Evolutionary conservation across 2,888 invertebrate genomes (phyloP).

Genomic region (Tenthredo notha): DNA sequence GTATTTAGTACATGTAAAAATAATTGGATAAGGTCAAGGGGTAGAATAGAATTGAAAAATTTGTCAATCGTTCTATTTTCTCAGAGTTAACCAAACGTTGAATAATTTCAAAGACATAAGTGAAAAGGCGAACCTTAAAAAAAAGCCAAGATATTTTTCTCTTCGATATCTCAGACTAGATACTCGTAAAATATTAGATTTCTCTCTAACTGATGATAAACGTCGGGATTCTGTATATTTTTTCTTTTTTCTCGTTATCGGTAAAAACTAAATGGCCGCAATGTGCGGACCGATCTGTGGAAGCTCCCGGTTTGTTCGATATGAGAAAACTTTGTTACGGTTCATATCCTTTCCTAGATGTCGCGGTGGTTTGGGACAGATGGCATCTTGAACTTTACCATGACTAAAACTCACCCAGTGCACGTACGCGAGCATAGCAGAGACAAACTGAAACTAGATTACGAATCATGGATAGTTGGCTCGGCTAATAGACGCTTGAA

Average conservation of each 20-base stretch:
- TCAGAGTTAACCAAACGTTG: not conserved
- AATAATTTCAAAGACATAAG: not conserved
- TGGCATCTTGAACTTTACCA: conserved; percentile 62
- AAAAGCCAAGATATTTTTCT: not conserved
- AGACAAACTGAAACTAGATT: conserved; percentile 72
- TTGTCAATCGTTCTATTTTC: not conserved
- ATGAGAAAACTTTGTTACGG: conserved; percentile 50
- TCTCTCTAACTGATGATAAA: not conserved
- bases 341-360: conserved; percentile 44
- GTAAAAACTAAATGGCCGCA: not conserved
- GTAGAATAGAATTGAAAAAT: not conserved
- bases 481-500: conserved; percentile 65
- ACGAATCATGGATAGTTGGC: conserved; percentile 69
- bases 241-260: not conserved
- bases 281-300: not conserved
- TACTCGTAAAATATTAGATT: not conserved
- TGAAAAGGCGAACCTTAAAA: not conserved
- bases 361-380: conserved; percentile 50
- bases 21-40: not conserved
- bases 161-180: not conserved
- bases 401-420: conserved; percentile 43
- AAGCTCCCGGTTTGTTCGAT: conserved; percentile 19
- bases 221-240: not conserved
- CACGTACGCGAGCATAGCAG: not conserved
- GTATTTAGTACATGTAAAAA: not conserved